phyloP scores from a whole-genome alignment of 1,140 invertebrate species.

The Tachypleus tridentatus region DNA sequence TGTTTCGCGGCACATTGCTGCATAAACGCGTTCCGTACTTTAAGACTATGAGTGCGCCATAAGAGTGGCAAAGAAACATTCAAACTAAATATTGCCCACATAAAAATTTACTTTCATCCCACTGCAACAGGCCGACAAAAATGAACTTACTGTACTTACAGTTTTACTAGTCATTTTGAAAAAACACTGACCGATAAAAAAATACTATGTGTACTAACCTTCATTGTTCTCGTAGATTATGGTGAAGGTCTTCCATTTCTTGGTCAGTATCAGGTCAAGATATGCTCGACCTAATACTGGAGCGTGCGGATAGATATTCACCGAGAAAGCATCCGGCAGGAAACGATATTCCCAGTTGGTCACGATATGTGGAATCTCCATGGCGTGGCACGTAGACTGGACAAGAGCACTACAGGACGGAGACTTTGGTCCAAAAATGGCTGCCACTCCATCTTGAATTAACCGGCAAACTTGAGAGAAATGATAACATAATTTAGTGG shows the following conservation, averaged over 20 bases:
- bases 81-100: too few relatives aligned
- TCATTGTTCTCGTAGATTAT: constrained; percentile 93
- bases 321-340: constrained; percentile 73
- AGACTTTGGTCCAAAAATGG: constrained; percentile 85
- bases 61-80: too few relatives aligned
- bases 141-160: constrained; percentile 56
- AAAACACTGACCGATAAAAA: constrained; percentile 1
- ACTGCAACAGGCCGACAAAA: neutral
- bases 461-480: constrained; percentile 70
- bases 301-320: constrained; percentile 91
- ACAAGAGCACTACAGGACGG: constrained; percentile 79
- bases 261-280: constrained; percentile 71
- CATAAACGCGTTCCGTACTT: too few relatives aligned
- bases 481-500: neutral
- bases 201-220: constrained; percentile 35
- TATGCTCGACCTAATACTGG: constrained; percentile 79
- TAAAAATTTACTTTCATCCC: neutral
- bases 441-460: constrained; percentile 70
- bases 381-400: constrained; percentile 87
- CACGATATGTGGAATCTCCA: constrained; percentile 90
- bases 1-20: too few relatives aligned
- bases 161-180: constrained; percentile 48
- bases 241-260: constrained; percentile 84
- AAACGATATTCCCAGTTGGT: constrained; percentile 81
- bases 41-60: too few relatives aligned